These are phyloP conservation scores for Poeciliopsis presidionis DNA, from an alignment of 2,797 vertebrate genomes.

Conservation along the genomic window DNA sequence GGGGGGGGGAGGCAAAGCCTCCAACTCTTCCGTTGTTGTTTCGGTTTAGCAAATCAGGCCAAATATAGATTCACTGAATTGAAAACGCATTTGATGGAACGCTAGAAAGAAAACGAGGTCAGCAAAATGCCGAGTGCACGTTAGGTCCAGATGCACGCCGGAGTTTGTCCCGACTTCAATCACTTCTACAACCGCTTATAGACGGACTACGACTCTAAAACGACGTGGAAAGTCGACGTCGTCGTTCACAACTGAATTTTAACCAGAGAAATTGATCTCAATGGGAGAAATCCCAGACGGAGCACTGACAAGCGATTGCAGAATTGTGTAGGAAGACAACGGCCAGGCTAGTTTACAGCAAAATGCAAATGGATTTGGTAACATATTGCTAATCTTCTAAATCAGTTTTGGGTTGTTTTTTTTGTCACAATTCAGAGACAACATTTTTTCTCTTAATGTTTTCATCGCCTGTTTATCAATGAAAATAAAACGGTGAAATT, in stretches of 20 bases:
- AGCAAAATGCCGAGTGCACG: background rate
- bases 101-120: background rate
- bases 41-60: background rate
- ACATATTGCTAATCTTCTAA: background rate
- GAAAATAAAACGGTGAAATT: background rate
- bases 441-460: background rate
- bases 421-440: background rate
- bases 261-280: no score
- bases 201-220: background rate
- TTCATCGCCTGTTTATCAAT: background rate
- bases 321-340: no score
- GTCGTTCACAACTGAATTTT: no score
- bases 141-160: background rate
- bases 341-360: no score
- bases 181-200: background rate
- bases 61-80: background rate
- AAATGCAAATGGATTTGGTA: background rate
- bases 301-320: no score
- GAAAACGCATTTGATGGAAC: background rate
- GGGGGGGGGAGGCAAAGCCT: conserved; percentile 1
- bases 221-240: no score
- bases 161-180: background rate
- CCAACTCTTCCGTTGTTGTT: background rate
- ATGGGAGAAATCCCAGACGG: no score
- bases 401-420: background rate